phyloP scores from a whole-genome alignment of 2,797 vertebrate species.

The Podargus strigoides region DNA sequence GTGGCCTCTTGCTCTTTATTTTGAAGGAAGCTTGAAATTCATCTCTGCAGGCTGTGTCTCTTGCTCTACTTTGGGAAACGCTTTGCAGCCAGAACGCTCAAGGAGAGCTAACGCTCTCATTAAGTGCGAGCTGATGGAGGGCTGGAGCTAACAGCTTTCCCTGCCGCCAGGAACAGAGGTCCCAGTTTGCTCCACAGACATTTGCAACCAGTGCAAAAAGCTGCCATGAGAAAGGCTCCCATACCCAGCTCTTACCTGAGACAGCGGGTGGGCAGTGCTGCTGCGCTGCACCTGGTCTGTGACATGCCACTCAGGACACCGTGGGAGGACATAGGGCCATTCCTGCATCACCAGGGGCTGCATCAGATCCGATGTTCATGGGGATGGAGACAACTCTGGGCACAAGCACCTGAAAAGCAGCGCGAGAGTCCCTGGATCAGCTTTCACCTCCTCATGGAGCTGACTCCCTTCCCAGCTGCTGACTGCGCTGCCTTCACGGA shows the following conservation, averaged over 20 bases:
- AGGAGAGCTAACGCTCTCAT: background rate
- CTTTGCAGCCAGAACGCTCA: background rate
- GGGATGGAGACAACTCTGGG: background rate
- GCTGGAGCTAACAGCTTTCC: background rate
- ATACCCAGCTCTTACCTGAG: conserved; percentile 71
- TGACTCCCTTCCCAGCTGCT: background rate
- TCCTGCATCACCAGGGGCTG: conserved; percentile 79
- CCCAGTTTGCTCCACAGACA: background rate
- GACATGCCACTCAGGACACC: conserved; percentile 72
- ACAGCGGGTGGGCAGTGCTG: conserved; percentile 21
- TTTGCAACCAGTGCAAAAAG: background rate
- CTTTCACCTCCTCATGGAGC: background rate
- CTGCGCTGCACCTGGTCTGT: conserved; percentile 27
- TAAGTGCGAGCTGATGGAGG: background rate
- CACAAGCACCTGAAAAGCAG: conserved; percentile 60
- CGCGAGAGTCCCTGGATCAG: background rate
- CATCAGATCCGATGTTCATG: conserved; percentile 70
- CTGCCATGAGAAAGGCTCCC: background rate
- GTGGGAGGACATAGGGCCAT: conserved; percentile 71
- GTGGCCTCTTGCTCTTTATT: background rate
- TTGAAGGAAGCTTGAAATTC: background rate
- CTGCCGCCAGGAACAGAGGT: background rate
- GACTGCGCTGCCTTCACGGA: fast-evolving
- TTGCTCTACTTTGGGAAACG: background rate
- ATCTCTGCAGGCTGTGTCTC: background rate